Evolutionary conservation across 2,888 invertebrate species (phyloP).

Genomic region (Timema podura): DNA sequence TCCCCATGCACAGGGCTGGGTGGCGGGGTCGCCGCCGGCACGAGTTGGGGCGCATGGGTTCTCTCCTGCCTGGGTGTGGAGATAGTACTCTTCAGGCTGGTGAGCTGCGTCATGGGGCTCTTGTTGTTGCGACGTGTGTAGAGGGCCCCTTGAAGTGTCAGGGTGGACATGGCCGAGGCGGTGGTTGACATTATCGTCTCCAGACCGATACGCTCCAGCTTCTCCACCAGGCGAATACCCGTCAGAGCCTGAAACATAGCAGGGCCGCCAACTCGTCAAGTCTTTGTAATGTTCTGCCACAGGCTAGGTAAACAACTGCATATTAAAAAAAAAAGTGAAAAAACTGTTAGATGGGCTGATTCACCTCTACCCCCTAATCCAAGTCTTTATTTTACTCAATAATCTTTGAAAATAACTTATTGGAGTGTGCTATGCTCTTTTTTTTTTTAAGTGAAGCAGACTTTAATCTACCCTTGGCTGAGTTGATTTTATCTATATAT

Average conservation of each 20-base stretch:
- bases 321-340: no score
- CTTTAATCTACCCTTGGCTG: no score
- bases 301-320: no score
- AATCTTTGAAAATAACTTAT: no score
- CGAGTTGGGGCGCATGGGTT: conserved; percentile 35
- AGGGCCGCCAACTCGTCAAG: neutral
- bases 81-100: conserved; percentile 59
- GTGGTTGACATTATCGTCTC: conserved; percentile 63
- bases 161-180: conserved; percentile 53
- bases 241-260: conserved; percentile 42
- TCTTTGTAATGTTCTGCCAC: neutral
- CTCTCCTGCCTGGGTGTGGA: conserved; percentile 2
- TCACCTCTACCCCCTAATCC: no score
- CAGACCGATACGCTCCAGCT: conserved; percentile 64
- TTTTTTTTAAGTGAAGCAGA: no score
- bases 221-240: conserved; percentile 57
- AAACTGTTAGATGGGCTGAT: no score
- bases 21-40: conserved; percentile 30
- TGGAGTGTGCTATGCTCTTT: no score
- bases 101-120: conserved; percentile 76
- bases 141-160: conserved; percentile 59
- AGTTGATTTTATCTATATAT: no score
- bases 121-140: conserved; percentile 59
- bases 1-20: conserved; percentile 41
- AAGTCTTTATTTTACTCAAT: no score